These are phyloP conservation scores for Fundulus diaphanus DNA, from an alignment of 2,797 vertebrate genomes.

Conservation along the genomic window DNA sequence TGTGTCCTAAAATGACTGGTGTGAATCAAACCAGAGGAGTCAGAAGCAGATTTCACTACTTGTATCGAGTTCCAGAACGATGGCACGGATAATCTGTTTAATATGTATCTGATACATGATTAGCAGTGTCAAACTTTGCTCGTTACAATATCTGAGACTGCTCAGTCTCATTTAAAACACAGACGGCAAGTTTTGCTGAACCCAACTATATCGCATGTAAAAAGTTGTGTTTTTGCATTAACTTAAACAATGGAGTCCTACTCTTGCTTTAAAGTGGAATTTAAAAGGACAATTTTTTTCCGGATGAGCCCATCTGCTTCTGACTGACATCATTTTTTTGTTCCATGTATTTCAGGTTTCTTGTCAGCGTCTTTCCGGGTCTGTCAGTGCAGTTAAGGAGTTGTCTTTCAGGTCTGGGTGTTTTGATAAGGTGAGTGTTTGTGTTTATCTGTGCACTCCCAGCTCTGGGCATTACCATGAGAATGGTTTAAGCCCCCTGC, in stretches of 20 bases:
- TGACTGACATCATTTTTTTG: slow-evolving; percentile 33
- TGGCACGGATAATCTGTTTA: not conserved
- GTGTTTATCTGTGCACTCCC: slow-evolving; percentile 93
- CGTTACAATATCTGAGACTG: not conserved
- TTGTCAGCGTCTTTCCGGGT: slow-evolving; percentile 42
- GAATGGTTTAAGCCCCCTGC: slow-evolving; percentile 94
- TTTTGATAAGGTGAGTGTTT: slow-evolving; percentile 92
- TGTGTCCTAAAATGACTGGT: not conserved
- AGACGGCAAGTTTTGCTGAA: not conserved
- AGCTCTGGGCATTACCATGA: slow-evolving; percentile 95
- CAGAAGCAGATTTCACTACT: not conserved
- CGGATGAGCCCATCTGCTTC: slow-evolving; percentile 44
- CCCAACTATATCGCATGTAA: not conserved
- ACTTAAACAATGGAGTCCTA: slow-evolving; percentile 32
- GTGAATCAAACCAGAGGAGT: not conserved
- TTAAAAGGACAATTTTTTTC: slow-evolving; percentile 26
- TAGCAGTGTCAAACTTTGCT: not conserved
- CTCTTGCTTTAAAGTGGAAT: slow-evolving; percentile 38
- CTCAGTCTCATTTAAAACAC: not conserved
- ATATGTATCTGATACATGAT: not conserved
- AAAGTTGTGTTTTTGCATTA: slow-evolving; percentile 45
- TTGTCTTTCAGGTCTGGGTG: slow-evolving; percentile 89
- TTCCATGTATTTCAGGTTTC: slow-evolving; percentile 26
- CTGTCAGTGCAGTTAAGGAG: slow-evolving; percentile 88
- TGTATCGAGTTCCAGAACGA: not conserved